Evolutionary conservation across 2,113 vertebrate genomes (phyloP).

Genomic region (Sialia sialis): DNA sequence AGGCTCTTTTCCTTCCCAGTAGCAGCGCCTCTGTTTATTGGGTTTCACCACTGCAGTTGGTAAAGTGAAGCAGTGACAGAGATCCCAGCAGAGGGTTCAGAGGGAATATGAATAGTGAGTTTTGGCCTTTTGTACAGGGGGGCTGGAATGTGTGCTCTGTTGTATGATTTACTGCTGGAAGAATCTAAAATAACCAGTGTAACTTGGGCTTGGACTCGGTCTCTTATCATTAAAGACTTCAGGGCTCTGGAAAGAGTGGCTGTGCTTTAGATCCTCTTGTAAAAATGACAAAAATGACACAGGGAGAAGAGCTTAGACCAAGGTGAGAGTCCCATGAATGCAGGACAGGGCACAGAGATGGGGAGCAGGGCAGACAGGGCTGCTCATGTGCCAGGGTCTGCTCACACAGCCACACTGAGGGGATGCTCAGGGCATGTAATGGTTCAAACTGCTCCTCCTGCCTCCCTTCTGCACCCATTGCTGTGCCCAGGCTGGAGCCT

Average conservation of each 20-base stretch:
- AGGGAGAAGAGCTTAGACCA: not conserved
- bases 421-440: not conserved
- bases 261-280: not conserved
- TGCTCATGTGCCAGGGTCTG: not conserved
- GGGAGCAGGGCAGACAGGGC: not conserved
- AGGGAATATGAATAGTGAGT: not conserved
- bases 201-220: not conserved
- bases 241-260: not conserved
- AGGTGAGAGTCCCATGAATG: not conserved
- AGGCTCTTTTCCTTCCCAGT: not conserved
- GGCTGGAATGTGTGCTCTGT: not conserved
- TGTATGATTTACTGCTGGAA: not conserved
- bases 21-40: not conserved
- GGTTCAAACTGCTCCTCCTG: not conserved
- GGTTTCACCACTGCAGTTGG: not conserved
- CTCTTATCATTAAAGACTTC: not conserved
- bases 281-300: not conserved
- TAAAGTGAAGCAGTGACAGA: not conserved
- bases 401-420: fast-evolving
- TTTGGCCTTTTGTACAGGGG: not conserved
- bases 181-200: not conserved
- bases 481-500: not conserved
- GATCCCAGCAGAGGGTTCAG: not conserved
- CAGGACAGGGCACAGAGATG: not conserved
- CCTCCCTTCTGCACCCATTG: not conserved